phyloP scores from a whole-genome alignment of 2,888 invertebrate genomes.

The Papilio protenor region DNA sequence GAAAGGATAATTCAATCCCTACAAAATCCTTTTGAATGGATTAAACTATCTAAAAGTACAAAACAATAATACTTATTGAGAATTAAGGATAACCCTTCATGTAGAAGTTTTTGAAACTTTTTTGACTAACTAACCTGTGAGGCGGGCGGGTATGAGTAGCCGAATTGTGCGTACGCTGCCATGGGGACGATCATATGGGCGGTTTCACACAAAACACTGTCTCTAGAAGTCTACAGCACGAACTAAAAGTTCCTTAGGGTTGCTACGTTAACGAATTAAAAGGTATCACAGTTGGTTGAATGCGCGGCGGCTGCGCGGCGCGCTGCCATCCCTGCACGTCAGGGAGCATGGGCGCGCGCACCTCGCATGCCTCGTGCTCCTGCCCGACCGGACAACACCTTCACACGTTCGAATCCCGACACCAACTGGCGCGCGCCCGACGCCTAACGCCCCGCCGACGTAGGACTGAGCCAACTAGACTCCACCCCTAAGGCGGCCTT shows the following conservation, averaged over 20 bases:
- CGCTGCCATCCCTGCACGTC: slow-evolving; percentile 79
- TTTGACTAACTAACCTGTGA: slow-evolving; percentile 89
- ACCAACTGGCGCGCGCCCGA: slow-evolving; percentile 81
- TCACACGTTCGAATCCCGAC: slow-evolving; percentile 76
- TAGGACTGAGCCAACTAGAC: slow-evolving; percentile 73
- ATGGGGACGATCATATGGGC: slow-evolving; percentile 84
- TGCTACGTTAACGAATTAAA: slow-evolving; percentile 64
- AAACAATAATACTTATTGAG: too few species aligned
- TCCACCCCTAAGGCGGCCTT: slow-evolving; percentile 71
- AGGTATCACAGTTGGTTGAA: slow-evolving; percentile 78
- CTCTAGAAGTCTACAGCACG: slow-evolving; percentile 80
- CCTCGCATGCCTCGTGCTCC: slow-evolving; percentile 70
- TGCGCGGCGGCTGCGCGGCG: slow-evolving; percentile 80
- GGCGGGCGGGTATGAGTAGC: slow-evolving; percentile 96
- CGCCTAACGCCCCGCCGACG: slow-evolving; percentile 80
- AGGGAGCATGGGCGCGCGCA: slow-evolving; percentile 75
- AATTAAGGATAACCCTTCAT: background rate
- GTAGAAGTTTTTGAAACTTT: background rate
- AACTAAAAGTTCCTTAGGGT: slow-evolving; percentile 68
- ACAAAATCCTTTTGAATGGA: background rate
- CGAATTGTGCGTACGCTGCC: slow-evolving; percentile 95
- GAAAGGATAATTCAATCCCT: too few species aligned
- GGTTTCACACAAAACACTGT: slow-evolving; percentile 82
- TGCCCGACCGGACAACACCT: slow-evolving; percentile 71
- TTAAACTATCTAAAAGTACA: background rate